Conservation (phyloP, 2,888 invertebrate genomes). For the Auanema freiburgensis region DNA sequence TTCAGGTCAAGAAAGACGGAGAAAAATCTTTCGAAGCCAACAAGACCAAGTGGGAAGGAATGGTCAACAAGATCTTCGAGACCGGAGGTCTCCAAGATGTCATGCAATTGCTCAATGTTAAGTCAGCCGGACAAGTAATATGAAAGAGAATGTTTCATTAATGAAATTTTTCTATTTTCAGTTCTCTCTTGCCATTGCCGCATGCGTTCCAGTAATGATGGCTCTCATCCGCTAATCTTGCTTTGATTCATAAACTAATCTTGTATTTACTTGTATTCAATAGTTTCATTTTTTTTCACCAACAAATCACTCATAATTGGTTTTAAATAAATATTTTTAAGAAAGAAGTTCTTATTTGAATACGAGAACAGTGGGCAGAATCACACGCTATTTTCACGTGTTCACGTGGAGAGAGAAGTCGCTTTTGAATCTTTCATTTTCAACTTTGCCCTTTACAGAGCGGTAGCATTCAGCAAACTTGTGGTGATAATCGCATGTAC, state of each 20-base stretch:
- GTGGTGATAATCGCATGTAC: too few relatives aligned
- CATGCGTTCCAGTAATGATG: constrained; percentile 35
- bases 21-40: constrained; percentile 45
- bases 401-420: too few relatives aligned
- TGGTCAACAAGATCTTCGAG: constrained; percentile 48
- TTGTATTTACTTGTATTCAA: background rate
- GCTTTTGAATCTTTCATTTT: too few relatives aligned
- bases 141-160: background rate
- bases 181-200: constrained; percentile 29
- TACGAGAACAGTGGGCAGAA: too few relatives aligned
- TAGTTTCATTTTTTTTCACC: background rate
- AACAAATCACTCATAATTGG: too few relatives aligned
- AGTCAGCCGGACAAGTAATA: constrained; percentile 20
- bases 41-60: constrained; percentile 44
- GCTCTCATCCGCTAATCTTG: constrained; percentile 23
- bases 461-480: too few relatives aligned
- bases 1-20: constrained; percentile 45
- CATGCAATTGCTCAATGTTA: constrained; percentile 31
- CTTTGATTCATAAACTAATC: background rate
- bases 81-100: constrained; percentile 33
- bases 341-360: too few relatives aligned
- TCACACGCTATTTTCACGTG: too few relatives aligned
- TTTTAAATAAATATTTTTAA: constrained; percentile 7
- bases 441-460: too few relatives aligned
- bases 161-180: background rate